These are phyloP conservation scores for Drosophila navojoa DNA, from an alignment of 1,140 invertebrate species.

Conservation along the genomic window DNA sequence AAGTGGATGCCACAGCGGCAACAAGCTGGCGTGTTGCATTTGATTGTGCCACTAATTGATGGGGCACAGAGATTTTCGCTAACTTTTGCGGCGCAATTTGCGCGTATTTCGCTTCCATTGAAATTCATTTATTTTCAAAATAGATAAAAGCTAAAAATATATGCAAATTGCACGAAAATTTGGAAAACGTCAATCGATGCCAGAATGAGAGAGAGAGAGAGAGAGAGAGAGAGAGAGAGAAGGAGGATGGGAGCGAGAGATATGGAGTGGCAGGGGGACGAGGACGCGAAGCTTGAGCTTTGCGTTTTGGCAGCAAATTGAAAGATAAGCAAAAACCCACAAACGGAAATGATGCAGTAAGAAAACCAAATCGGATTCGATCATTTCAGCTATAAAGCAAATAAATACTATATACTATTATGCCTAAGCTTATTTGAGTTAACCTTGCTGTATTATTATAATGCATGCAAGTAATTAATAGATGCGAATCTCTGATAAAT, in stretches of 20 bases:
- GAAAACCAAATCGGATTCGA: slow-evolving; percentile 3
- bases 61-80: slow-evolving; percentile 30
- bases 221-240: too few relatives aligned
- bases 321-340: slow-evolving; percentile 19
- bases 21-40: slow-evolving; percentile 39
- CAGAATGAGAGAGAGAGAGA: neutral
- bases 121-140: slow-evolving; percentile 58
- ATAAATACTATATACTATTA: slow-evolving; percentile 6
- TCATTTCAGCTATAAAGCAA: neutral
- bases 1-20: slow-evolving; percentile 9
- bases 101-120: slow-evolving; percentile 49
- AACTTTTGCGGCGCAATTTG: slow-evolving; percentile 58
- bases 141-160: slow-evolving; percentile 54
- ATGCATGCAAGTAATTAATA: too few relatives aligned
- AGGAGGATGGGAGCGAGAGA: too few relatives aligned
- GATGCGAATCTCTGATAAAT: too few relatives aligned
- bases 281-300: neutral
- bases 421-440: too few relatives aligned
- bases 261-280: too few relatives aligned
- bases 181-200: slow-evolving; percentile 49
- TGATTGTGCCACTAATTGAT: slow-evolving; percentile 44
- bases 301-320: slow-evolving; percentile 33
- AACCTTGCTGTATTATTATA: too few relatives aligned
- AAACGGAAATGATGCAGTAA: slow-evolving; percentile 49
- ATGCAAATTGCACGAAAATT: slow-evolving; percentile 45